Percentiles rank a stretch among this genome's conserved stretches.
Evolutionary conservation across 2,888 invertebrate genomes (phyloP).

Genomic region (Gisinianus flammeolus): DNA sequence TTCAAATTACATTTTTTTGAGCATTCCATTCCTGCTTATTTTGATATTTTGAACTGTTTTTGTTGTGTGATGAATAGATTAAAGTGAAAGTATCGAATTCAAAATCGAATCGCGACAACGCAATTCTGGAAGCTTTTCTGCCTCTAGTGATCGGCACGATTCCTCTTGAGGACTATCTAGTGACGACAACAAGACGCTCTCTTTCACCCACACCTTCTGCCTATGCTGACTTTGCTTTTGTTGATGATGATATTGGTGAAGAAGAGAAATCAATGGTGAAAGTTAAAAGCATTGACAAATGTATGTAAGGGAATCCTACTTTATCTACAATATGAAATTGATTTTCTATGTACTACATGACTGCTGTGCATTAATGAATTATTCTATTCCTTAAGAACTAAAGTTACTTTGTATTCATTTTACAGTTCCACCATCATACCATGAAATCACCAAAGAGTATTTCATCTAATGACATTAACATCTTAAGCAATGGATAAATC

Average conservation of each 20-base stretch:
- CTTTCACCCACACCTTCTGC: conserved; percentile 28
- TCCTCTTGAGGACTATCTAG: conserved; percentile 28
- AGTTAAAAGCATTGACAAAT: conserved; percentile 23
- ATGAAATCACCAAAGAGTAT: conserved; percentile 36
- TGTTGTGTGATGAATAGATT: conserved; percentile 1
- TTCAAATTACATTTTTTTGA: too few relatives aligned
- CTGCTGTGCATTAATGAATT: neutral
- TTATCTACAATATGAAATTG: too few relatives aligned
- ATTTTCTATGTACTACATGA: neutral
- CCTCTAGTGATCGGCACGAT: conserved; percentile 29
- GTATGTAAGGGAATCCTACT: too few relatives aligned
- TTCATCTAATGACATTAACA: conserved; percentile 25
- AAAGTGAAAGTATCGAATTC: conserved; percentile 32
- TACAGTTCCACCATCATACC: conserved; percentile 35
- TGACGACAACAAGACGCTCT: neutral
- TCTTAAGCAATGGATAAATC: too few relatives aligned
- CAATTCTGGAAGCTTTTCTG: conserved; percentile 31
- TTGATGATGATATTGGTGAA: conserved; percentile 35
- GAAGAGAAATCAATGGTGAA: conserved; percentile 25
- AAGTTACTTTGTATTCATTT: neutral
- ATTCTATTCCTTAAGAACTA: neutral
- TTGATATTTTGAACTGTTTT: neutral
- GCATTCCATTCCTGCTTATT: neutral
- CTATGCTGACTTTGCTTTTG: conserved; percentile 32
- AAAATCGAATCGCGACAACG: conserved; percentile 22